phyloP scores from a whole-genome alignment of 2,888 invertebrate genomes.

The Rotaria magnacalcarata region DNA sequence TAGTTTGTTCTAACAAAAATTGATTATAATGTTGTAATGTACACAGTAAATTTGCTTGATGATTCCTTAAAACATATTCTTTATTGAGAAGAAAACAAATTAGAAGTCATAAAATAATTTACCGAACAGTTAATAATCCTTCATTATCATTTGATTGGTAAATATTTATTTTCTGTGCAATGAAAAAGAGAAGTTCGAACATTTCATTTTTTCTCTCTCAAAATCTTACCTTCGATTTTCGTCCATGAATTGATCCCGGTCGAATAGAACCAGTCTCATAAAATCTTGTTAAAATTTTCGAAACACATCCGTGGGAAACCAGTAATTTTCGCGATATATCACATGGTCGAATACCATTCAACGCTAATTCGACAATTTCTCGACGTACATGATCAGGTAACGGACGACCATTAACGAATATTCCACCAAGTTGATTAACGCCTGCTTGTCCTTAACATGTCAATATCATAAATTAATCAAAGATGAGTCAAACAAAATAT shows the following conservation, averaged over 20 bases:
- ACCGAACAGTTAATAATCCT: not conserved
- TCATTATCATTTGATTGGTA: not conserved
- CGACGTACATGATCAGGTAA: constrained; percentile 86
- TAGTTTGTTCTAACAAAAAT: not conserved
- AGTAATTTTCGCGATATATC: constrained; percentile 90
- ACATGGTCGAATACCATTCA: constrained; percentile 88
- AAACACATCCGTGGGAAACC: constrained; percentile 93
- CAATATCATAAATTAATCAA: not conserved
- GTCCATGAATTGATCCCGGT: constrained; percentile 39
- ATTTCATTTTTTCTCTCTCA: not conserved
- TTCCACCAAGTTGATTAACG: constrained; percentile 87
- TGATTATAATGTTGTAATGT: not conserved
- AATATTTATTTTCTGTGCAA: not conserved
- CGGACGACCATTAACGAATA: constrained; percentile 94
- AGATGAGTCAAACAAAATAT: not conserved
- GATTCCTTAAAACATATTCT: not conserved
- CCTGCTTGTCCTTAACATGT: constrained; percentile 44
- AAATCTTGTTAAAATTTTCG: constrained; percentile 88
- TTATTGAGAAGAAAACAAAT: too few species aligned
- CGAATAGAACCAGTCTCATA: constrained; percentile 78
- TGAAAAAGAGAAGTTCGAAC: not conserved
- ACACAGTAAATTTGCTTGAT: not conserved
- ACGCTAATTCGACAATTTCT: constrained; percentile 85
- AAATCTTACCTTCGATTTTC: not conserved
- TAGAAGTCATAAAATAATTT: not conserved